Base-by-base conservation (phyloP, 2,797 vertebrate genomes). In the Etheostoma perlongum region DNA sequence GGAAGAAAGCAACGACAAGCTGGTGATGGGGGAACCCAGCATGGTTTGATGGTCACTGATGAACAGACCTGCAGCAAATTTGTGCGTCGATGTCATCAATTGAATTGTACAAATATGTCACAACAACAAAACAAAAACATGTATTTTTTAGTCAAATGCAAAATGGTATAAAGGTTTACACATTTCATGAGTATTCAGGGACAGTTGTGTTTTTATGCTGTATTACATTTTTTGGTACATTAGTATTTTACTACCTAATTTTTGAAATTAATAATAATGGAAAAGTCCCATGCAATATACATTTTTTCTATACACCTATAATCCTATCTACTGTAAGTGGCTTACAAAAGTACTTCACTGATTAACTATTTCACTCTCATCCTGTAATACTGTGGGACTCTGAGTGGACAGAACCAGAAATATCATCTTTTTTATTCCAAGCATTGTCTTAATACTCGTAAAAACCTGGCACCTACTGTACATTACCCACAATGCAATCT, bases 1-100 rank as follows among this genome's bases (percentile, higher is more conserved):
- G 23, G 86, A 72, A 0, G 71, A 68, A 2, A 36, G 2, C 6
- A 68, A 86, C 0, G 83, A 89, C 11, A 94, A 91, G 64, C n/a
- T 82, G 23, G 49, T 27, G 53, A 83, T 73, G 60, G 83, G 72
- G 40, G 82, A 87, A 11, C 63, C 33, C 16, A 66, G 18, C 10
- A 15, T 10, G 0, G 85, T 91, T 52, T 93, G 77, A 93, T n/a
- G 46, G 21, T 30, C 42, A 21, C 4, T 54, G 8, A 42, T 15
- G 4, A 53, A 52, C 1, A 48, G 49, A 54, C 33, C 30, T 23
- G 33, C 10, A 55, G 25, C 25, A 55, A 18, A 21, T 11, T 1
- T 4, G 5, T 42, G 13, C 30, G n/a, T 19, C 3, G 3, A 9
- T 11, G 10, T 12, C 16, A 48, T 58, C 6, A 40, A 2, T 19